phyloP scores from a whole-genome alignment of 2,888 invertebrate genomes.

The Lypha dubia region DNA sequence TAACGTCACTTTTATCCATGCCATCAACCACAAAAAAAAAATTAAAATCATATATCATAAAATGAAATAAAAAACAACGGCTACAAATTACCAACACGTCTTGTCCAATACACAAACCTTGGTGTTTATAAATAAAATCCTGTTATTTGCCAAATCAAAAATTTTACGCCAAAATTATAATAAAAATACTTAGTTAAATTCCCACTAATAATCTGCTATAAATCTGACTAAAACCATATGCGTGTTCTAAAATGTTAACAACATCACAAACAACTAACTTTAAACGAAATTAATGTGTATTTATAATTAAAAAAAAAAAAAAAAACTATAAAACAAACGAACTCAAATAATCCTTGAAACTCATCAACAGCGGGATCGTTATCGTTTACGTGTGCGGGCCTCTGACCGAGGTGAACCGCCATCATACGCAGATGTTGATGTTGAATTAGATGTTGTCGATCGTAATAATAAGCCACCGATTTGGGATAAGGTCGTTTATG shows the following conservation, averaged over 20 bases:
- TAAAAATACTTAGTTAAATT: constrained; percentile 8
- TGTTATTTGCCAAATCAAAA: constrained; percentile 1
- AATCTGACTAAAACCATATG: constrained; percentile 22
- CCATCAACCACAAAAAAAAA: constrained; percentile 59
- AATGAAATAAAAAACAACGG: constrained; percentile 16
- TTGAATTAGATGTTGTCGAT: constrained; percentile 99
- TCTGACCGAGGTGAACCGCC: constrained; percentile 97
- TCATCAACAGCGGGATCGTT: constrained; percentile 92
- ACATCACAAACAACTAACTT: constrained; percentile 50
- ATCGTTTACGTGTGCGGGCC: constrained; percentile 97
- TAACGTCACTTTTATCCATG: constrained; percentile 65
- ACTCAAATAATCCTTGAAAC: constrained; percentile 46
- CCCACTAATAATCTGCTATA: constrained; percentile 50
- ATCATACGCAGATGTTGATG: constrained; percentile 97
- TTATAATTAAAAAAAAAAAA: too few species aligned
- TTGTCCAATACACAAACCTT: constrained; percentile 63
- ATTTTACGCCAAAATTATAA: constrained; percentile 6
- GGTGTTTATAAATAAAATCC: constrained; percentile 10
- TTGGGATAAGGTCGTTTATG: constrained; percentile 97
- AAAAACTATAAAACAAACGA: constrained; percentile 33
- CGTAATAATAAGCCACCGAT: constrained; percentile 99
- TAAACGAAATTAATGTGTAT: constrained; percentile 12
- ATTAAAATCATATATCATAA: too few species aligned
- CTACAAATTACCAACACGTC: constrained; percentile 10
- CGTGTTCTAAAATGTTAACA: constrained; percentile 44